Percentiles rank a stretch among this genome's conserved stretches.
Evolutionary conservation across 2,888 invertebrate genomes (phyloP).

Genomic region (Philhelius pedissequus): DNA sequence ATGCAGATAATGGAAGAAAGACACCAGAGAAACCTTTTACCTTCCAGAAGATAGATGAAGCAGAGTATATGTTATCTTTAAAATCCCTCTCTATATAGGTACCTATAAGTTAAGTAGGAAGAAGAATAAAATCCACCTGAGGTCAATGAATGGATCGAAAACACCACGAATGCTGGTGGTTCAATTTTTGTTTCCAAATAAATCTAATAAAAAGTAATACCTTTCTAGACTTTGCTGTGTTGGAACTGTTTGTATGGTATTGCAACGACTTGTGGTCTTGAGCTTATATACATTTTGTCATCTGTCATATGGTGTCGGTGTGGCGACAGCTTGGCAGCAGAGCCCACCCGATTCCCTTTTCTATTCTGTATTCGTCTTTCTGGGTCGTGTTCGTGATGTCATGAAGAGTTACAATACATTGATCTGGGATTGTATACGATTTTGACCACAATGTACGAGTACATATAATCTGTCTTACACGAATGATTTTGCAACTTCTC

Average conservation of each 20-base stretch:
- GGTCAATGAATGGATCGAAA: constrained; percentile 65
- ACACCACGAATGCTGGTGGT: constrained; percentile 31
- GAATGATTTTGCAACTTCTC: neutral
- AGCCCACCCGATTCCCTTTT: constrained; percentile 5
- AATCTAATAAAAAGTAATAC: constrained; percentile 4
- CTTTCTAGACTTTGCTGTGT: neutral
- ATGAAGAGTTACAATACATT: constrained; percentile 30
- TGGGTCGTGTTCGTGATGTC: constrained; percentile 30
- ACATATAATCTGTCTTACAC: neutral
- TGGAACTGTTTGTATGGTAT: neutral
- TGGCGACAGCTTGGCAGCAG: neutral
- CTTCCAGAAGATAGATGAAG: constrained; percentile 8
- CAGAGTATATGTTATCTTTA: neutral
- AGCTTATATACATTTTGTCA: constrained; percentile 42
- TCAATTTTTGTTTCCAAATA: constrained; percentile 12
- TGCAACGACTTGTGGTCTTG: constrained; percentile 21
- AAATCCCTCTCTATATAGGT: no score
- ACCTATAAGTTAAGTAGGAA: constrained; percentile 31
- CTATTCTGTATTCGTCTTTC: neutral
- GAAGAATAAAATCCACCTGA: constrained; percentile 59
- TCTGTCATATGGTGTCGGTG: constrained; percentile 11
- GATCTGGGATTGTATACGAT: neutral
- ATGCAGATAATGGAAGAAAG: constrained; percentile 40
- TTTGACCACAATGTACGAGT: constrained; percentile 5
- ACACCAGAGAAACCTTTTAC: neutral